Conservation (phyloP, 2,888 invertebrate genomes). For the Branchellion lobata region DNA sequence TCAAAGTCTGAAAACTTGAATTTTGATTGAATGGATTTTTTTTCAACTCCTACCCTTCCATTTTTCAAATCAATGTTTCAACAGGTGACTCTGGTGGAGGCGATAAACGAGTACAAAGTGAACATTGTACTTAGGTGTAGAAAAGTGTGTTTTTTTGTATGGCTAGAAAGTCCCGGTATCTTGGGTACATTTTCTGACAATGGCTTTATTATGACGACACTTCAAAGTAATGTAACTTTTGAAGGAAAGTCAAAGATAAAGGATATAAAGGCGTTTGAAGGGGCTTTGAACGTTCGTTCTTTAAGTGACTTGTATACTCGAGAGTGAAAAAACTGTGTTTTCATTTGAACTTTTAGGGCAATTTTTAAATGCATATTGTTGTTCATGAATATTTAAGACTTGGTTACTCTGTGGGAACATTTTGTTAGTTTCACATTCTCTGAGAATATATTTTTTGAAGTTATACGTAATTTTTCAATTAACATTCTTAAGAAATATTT, state of each 20-base stretch:
- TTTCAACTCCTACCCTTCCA: not conserved
- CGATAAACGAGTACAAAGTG: not conserved
- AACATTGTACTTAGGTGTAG: conserved; percentile 54
- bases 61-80: not conserved
- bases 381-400: no score
- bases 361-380: no score
- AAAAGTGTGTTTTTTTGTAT: conserved; percentile 59
- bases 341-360: no score
- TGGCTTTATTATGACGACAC: conserved; percentile 67
- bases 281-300: not conserved
- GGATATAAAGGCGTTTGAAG: not conserved
- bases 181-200: conserved; percentile 75
- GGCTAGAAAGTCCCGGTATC: conserved; percentile 57
- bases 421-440: no score
- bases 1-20: no score
- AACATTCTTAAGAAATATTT: no score
- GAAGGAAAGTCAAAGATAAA: not conserved
- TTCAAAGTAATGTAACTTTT: conserved; percentile 11
- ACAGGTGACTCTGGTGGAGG: conserved; percentile 29
- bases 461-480: no score
- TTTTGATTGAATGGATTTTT: not conserved
- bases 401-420: no score
- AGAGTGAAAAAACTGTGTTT: not conserved
- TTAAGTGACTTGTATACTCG: not conserved
- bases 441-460: no score